Percentiles rank a stretch among this genome's conserved stretches.
Evolutionary conservation across 64 coral and sea anemone species (phyloP).

Genomic region (Porites australiensis): DNA sequence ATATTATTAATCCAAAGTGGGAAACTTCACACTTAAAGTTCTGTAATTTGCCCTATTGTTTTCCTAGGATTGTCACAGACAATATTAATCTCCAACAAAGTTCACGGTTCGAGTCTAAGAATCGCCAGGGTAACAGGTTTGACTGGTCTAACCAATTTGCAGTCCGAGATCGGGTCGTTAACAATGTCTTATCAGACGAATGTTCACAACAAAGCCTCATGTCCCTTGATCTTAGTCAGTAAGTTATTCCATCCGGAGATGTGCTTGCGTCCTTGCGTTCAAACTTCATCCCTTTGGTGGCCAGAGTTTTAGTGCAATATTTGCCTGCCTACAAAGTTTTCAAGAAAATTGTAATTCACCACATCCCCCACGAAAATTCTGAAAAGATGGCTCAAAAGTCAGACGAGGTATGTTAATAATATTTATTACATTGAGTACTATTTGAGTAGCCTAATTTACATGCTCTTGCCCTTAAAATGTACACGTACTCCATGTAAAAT

Average conservation of each 20-base stretch:
- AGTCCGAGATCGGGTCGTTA: neutral
- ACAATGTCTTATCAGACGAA: neutral
- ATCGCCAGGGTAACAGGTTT: neutral
- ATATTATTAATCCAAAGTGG: too few relatives aligned
- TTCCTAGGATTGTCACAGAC: slow-evolving; percentile 11
- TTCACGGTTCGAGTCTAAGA: neutral
- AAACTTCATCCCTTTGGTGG: neutral
- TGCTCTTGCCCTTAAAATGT: too few relatives aligned
- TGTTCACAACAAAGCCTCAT: slow-evolving; percentile 10
- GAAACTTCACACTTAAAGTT: too few relatives aligned
- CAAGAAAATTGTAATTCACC: neutral
- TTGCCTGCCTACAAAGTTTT: slow-evolving; percentile 26
- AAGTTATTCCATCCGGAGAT: slow-evolving; percentile 8
- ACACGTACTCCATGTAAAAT: too few relatives aligned
- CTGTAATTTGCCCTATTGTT: too few relatives aligned
- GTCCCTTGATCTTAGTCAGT: neutral
- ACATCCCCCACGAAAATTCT: slow-evolving; percentile 3
- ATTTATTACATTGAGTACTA: too few relatives aligned
- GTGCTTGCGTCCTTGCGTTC: neutral
- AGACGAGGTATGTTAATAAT: neutral
- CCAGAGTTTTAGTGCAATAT: neutral
- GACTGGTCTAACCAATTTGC: neutral
- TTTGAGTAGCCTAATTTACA: too few relatives aligned
- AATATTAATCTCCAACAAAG: slow-evolving; percentile 1
- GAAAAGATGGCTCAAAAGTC: slow-evolving; percentile 16